Evolutionary conservation across 2,797 vertebrate genomes (phyloP).

Genomic region (Alfaro cultratus): DNA sequence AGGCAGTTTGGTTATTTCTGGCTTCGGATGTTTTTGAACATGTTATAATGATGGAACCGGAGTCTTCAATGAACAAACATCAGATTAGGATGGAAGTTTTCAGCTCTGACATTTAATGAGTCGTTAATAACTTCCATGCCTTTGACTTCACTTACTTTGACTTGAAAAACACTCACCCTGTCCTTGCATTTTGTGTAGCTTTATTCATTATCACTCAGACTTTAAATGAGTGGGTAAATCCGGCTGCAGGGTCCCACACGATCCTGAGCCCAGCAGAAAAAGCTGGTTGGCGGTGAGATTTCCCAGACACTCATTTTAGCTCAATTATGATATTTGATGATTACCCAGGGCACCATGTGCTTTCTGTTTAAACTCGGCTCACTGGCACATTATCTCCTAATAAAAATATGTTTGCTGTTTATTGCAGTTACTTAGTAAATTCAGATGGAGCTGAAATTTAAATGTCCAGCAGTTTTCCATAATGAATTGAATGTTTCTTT

Average conservation of each 20-base stretch:
- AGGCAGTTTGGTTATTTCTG: too few species aligned
- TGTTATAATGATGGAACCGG: too few species aligned
- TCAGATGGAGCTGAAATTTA: neutral
- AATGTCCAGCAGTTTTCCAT: neutral
- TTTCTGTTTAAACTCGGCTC: conserved; percentile 32
- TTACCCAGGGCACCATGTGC: conserved; percentile 26
- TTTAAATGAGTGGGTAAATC: conserved; percentile 21
- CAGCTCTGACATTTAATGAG: neutral
- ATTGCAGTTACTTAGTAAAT: neutral
- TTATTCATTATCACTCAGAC: conserved; percentile 37
- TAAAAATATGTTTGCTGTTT: conserved; percentile 17
- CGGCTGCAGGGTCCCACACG: neutral
- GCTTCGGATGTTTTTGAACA: too few species aligned
- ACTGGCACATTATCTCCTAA: conserved; percentile 31
- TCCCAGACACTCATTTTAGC: conserved; percentile 33
- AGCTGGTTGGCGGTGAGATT: conserved; percentile 23
- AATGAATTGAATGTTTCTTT: neutral
- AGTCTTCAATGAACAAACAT: neutral
- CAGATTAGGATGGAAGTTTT: neutral
- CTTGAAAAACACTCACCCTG: neutral
- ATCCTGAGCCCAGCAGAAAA: conserved; percentile 11
- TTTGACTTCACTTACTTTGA: neutral
- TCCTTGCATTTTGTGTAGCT: conserved; percentile 30
- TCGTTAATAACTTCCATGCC: neutral
- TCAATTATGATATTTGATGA: conserved; percentile 34